Base-by-base conservation (phyloP, 64 coral and sea anemone species). In the Montipora cactus region DNA sequence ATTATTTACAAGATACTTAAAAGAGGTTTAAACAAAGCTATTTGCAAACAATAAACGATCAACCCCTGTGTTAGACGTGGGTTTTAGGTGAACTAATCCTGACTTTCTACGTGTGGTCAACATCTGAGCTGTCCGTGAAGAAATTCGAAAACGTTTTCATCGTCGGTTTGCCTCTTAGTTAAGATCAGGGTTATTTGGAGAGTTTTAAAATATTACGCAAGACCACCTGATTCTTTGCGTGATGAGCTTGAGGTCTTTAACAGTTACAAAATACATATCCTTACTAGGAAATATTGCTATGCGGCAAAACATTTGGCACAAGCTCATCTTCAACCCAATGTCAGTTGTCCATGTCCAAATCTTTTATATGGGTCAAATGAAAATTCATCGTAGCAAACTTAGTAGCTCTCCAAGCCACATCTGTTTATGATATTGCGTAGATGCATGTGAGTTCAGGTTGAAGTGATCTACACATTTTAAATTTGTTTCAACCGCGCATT, bases 1-100 rank as follows among this genome's bases (percentile, higher is more conserved):
- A 71, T 86, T 90, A 90, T 86, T 90, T 79, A 95, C 88, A 87
- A 57, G 73, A 21, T 95, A 78, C 88, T 95, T 95, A 90, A 95
- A 37, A 18, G 88, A 61, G 47, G 52, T 95, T 94, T 90, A 90
- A 86, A 95, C 93, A 90, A 55, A 74, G 81, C 76, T 90, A 90
- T 84, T 90, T 95, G 89, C 83, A 95, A 95, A 90, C 88, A 90
- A 70, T 76, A 71, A 84, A 90, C 82, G 44, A 85, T 67, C 23
- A 74, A 68, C 79, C 14, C 76, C 47, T 48, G 18, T 49, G 76
- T 80, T 81, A 46, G 12, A 58, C 45, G 49, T 50, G 67, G 37
- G 75, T 94, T 79, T 79, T 8, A 64, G 7, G 8, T 49, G 3
- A 14, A 45, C 19, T 8, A 47, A 80, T 5, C 4, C 4, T 46